Percentiles rank a stretch among this genome's conserved stretches.
These are phyloP conservation scores for Parnassius orleans DNA, from an alignment of 2,888 invertebrate species.

Conservation along the genomic window DNA sequence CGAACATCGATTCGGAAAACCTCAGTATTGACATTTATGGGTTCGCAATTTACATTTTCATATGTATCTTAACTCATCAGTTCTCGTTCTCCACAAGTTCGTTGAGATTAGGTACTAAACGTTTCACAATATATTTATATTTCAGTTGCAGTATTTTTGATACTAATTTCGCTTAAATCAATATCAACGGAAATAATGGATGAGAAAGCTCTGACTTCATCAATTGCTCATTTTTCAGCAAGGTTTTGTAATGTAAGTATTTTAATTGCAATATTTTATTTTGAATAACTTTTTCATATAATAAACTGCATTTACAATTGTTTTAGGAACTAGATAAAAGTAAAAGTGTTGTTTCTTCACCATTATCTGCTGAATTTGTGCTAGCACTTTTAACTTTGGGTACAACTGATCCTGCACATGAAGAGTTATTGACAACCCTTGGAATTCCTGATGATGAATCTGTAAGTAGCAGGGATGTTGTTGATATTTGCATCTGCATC, in stretches of 20 bases:
- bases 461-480: constrained; percentile 44
- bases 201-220: constrained; percentile 55
- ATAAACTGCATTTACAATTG: background rate
- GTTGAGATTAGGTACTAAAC: too few species aligned
- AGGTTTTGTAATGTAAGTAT: constrained; percentile 76
- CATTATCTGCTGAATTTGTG: constrained; percentile 72
- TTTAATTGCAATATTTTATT: background rate
- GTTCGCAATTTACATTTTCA: too few species aligned
- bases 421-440: constrained; percentile 56
- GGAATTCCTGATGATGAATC: constrained; percentile 57
- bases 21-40: too few species aligned
- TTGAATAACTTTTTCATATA: background rate
- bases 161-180: constrained; percentile 34
- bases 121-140: constrained; percentile 25
- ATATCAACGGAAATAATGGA: constrained; percentile 51
- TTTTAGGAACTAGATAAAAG: constrained; percentile 62
- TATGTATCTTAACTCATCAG: too few species aligned
- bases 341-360: constrained; percentile 72
- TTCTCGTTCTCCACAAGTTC: too few species aligned
- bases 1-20: too few species aligned
- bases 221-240: constrained; percentile 66
- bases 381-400: constrained; percentile 68
- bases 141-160: constrained; percentile 47
- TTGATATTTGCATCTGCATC: too few species aligned
- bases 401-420: constrained; percentile 56